phyloP scores from a whole-genome alignment of 2,888 invertebrate genomes.

The Apotomis turbidana region DNA sequence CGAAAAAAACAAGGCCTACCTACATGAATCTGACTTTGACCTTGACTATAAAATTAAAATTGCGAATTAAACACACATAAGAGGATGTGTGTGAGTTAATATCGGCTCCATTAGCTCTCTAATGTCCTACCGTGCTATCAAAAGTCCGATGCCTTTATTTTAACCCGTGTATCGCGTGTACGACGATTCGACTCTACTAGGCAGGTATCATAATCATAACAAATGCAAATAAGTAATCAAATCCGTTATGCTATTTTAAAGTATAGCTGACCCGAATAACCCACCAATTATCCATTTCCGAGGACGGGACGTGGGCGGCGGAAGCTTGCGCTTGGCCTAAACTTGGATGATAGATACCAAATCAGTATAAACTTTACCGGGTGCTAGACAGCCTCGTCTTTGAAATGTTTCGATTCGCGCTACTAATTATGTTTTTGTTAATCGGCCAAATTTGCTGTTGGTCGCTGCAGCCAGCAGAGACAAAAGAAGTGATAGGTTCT shows the following conservation, averaged over 20 bases:
- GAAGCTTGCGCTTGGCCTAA: slow-evolving; percentile 29
- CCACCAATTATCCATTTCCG: slow-evolving; percentile 21
- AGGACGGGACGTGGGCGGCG: slow-evolving; percentile 20
- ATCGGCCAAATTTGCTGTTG: slow-evolving; percentile 6
- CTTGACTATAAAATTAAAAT: too few species aligned
- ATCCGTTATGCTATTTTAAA: neutral
- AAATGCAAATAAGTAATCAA: neutral
- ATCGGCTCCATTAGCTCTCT: too few species aligned
- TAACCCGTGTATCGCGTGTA: too few species aligned
- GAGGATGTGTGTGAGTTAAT: too few species aligned
- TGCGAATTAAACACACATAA: too few species aligned
- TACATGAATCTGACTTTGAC: too few species aligned
- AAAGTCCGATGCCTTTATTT: too few species aligned
- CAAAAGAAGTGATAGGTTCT: neutral
- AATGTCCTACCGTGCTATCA: too few species aligned
- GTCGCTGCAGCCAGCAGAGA: neutral
- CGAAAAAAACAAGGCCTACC: too few species aligned
- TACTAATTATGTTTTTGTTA: slow-evolving; percentile 4
- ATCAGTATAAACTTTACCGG: slow-evolving; percentile 24
- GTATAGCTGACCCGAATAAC: slow-evolving; percentile 9
- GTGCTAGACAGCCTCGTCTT: neutral
- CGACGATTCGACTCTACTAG: too few species aligned
- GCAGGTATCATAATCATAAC: neutral
- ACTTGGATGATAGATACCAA: slow-evolving; percentile 23
- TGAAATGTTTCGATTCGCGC: slow-evolving; percentile 18